Conservation (phyloP, 2,113 vertebrate species). For the Sturnus vulgaris region DNA sequence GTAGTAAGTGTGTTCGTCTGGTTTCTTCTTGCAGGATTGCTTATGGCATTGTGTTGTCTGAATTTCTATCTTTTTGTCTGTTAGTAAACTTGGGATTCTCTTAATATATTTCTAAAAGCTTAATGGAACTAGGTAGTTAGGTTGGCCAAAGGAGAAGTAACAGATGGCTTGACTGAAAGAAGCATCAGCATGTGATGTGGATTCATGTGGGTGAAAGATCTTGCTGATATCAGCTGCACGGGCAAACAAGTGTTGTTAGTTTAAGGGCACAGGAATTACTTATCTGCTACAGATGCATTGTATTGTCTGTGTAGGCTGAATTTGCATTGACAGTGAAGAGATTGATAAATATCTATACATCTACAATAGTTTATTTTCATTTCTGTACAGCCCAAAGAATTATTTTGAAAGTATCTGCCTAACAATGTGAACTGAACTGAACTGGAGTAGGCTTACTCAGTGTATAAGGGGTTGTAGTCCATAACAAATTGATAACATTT, state of each 20-base stretch:
- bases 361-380: background rate
- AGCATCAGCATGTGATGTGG: background rate
- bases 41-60: background rate
- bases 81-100: background rate
- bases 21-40: background rate
- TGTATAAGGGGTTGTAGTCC: rapidly evolving
- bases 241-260: background rate
- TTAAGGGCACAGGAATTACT: background rate
- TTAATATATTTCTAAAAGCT: background rate
- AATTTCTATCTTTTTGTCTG: background rate
- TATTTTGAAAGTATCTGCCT: background rate
- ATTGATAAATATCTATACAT: background rate
- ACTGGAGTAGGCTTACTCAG: background rate
- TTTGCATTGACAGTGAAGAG: background rate
- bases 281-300: background rate
- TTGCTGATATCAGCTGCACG: background rate
- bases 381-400: background rate
- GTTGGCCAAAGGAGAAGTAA: background rate
- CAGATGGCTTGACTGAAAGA: background rate
- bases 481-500: background rate
- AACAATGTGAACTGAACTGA: background rate
- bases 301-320: background rate
- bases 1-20: background rate
- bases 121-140: background rate
- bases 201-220: background rate